Evolutionary conservation across 2,113 vertebrate species (phyloP).

Genomic region (Psettodes erumei): DNA sequence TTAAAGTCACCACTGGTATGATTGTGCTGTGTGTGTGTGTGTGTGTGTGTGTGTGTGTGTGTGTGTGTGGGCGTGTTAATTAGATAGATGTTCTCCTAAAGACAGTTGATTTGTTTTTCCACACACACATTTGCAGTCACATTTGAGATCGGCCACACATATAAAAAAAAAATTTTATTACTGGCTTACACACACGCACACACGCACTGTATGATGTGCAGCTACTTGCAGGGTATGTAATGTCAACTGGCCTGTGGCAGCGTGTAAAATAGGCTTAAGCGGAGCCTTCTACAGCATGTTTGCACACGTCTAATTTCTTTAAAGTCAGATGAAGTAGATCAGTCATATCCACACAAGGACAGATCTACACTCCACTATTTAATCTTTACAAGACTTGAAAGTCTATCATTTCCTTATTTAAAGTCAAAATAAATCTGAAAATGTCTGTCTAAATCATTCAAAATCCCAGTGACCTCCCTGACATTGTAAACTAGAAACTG

Average conservation of each 20-base stretch:
- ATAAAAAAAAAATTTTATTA: conserved; percentile 27
- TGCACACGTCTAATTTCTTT: conserved; percentile 62
- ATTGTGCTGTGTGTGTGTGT: conserved; percentile 38
- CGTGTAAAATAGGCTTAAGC: conserved; percentile 68
- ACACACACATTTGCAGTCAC: conserved; percentile 32
- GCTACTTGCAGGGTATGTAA: conserved; percentile 72
- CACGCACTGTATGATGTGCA: conserved; percentile 63
- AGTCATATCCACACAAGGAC: conserved; percentile 45
- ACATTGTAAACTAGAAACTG: neutral
- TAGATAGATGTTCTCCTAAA: conserved; percentile 36
- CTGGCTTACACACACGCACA: neutral
- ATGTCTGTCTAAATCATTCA: neutral
- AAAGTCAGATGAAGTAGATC: conserved; percentile 57
- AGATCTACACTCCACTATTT: conserved; percentile 11
- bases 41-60: conserved; percentile 36
- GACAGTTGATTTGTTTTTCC: conserved; percentile 35
- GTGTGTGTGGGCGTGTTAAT: conserved; percentile 54
- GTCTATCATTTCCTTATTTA: neutral
- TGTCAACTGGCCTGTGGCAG: conserved; percentile 69
- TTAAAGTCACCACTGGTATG: conserved; percentile 51
- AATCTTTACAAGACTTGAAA: neutral
- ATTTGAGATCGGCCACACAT: conserved; percentile 2
- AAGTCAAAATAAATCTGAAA: neutral
- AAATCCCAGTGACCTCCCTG: neutral
- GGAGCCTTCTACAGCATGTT: conserved; percentile 60